Conservation (phyloP, 2,888 invertebrate species). For the Chloromyia formosa region DNA sequence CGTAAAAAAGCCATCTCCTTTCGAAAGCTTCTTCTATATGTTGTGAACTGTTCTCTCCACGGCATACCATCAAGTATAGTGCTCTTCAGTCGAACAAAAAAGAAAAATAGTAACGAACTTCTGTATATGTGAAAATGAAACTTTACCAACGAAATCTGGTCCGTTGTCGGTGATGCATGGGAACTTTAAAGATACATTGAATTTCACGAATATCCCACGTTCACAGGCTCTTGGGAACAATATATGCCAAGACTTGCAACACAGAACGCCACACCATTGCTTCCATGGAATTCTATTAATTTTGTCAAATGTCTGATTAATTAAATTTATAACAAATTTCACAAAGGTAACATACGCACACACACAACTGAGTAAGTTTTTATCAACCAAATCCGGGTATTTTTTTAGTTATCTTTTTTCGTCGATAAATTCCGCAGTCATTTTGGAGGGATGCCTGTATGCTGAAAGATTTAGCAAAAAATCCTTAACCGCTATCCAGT, state of each 20-base stretch:
- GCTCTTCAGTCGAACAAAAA: no score
- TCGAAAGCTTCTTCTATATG: neutral
- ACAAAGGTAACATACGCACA: neutral
- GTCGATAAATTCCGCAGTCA: neutral
- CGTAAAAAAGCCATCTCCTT: neutral
- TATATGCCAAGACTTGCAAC: neutral
- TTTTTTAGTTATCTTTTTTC: no score
- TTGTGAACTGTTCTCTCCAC: neutral
- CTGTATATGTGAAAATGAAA: no score
- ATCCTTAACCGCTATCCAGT: neutral
- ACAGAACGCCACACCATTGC: conserved; percentile 31
- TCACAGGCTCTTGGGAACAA: neutral
- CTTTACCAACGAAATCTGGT: neutral
- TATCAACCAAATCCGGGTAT: no score
- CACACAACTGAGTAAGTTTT: neutral
- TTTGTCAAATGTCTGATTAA: conserved; percentile 50
- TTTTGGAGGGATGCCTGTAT: neutral
- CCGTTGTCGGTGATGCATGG: conserved; percentile 48
- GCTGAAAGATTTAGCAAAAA: neutral
- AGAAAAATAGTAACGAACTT: no score
- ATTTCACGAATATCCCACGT: conserved; percentile 52
- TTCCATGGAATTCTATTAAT: conserved; percentile 49
- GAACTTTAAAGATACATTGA: conserved; percentile 51
- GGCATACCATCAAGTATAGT: neutral
- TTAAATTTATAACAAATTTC: conserved; percentile 50